Evolutionary conservation across 2,888 invertebrate species (phyloP).

Genomic region (Luperina nickerlii): DNA sequence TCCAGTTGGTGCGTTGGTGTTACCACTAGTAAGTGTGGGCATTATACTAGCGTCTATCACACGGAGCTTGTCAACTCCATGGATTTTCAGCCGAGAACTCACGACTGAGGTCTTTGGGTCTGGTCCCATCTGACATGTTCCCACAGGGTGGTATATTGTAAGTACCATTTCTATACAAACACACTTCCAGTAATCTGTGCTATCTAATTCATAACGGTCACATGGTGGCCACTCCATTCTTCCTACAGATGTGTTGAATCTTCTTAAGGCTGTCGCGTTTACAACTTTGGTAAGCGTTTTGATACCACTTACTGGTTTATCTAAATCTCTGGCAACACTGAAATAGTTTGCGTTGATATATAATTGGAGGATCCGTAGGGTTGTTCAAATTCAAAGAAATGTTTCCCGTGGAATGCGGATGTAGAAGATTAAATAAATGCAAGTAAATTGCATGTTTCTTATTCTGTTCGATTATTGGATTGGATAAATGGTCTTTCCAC

Average conservation of each 20-base stretch:
- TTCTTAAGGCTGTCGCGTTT: constrained; percentile 40
- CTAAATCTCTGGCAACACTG: constrained; percentile 87
- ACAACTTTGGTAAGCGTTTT: constrained; percentile 74
- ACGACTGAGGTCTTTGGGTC: constrained; percentile 73
- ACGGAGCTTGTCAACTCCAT: constrained; percentile 91
- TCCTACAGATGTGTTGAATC: constrained; percentile 63
- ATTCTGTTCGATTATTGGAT: constrained; percentile 68
- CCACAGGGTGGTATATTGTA: constrained; percentile 92
- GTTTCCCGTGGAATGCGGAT: constrained; percentile 89
- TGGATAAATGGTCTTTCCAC: constrained; percentile 66
- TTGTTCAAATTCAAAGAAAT: constrained; percentile 89
- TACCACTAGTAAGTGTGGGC: constrained; percentile 94
- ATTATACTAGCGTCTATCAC: constrained; percentile 95
- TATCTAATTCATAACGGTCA: constrained; percentile 69
- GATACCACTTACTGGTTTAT: constrained; percentile 74
- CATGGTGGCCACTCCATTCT: constrained; percentile 73
- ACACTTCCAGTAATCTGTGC: constrained; percentile 77
- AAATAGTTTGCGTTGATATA: constrained; percentile 86
- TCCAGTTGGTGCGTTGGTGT: constrained; percentile 94
- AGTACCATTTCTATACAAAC: constrained; percentile 83
- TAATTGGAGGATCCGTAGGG: constrained; percentile 85
- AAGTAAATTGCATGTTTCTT: constrained; percentile 75
- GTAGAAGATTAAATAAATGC: constrained; percentile 78
- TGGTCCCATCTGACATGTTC: constrained; percentile 91
- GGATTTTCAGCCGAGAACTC: constrained; percentile 91